phyloP scores from a whole-genome alignment of 2,113 vertebrate species.

The Haemorhous mexicanus region DNA sequence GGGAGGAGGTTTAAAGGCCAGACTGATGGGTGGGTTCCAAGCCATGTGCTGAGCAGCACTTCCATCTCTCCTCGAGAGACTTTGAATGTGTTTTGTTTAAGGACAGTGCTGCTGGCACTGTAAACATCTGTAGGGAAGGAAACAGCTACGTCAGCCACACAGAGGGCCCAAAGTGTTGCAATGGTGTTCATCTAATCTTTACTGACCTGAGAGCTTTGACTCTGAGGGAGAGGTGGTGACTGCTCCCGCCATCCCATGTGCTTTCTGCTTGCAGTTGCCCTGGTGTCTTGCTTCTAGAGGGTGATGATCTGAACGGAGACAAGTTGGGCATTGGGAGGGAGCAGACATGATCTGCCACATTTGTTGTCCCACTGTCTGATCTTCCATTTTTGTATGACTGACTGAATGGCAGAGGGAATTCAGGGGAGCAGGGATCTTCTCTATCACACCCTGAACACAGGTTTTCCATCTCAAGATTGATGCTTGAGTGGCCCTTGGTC shows the following conservation, averaged over 20 bases:
- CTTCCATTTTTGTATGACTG: not conserved
- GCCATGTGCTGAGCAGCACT: not conserved
- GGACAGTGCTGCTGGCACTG: not conserved
- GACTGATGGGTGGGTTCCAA: not conserved
- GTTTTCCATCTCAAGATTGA: not conserved
- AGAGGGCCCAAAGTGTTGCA: not conserved
- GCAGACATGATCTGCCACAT: not conserved
- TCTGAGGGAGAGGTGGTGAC: not conserved
- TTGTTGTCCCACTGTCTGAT: not conserved
- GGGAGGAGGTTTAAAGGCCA: not conserved
- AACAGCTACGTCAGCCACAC: not conserved
- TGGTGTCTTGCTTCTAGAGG: not conserved
- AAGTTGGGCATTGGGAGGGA: not conserved
- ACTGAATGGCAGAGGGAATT: not conserved
- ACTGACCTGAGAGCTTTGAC: not conserved
- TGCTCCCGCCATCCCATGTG: rapidly evolving
- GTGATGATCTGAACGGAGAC: not conserved
- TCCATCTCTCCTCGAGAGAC: not conserved
- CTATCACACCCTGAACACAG: rapidly evolving
- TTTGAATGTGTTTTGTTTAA: not conserved
- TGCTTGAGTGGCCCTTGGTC: rapidly evolving
- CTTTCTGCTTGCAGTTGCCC: not conserved
- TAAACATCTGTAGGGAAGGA: not conserved
- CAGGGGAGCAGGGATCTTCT: not conserved
- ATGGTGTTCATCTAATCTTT: not conserved